These are phyloP conservation scores for Geophilus truncorum DNA, from an alignment of 2,888 invertebrate genomes.

Conservation along the genomic window DNA sequence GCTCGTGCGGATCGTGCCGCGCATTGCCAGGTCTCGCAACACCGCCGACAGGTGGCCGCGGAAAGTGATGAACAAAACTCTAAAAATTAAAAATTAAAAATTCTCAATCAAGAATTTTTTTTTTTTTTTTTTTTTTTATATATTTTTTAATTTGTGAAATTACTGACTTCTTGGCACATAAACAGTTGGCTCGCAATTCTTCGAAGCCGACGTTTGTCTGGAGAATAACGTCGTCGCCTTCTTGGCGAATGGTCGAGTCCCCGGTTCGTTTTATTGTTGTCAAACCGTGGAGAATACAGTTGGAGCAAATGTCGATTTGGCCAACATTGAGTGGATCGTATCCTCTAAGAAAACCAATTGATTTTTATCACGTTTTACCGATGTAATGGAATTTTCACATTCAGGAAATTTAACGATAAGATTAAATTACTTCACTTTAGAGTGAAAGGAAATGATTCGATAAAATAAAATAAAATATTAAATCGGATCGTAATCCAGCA, in stretches of 20 bases:
- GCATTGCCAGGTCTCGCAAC: neutral
- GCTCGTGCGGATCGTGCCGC: neutral
- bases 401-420: too few relatives aligned
- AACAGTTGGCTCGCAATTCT: neutral
- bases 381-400: too few relatives aligned
- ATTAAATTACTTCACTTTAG: too few relatives aligned
- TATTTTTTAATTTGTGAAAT: too few relatives aligned
- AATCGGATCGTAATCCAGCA: too few relatives aligned
- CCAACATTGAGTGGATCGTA: constrained; percentile 8
- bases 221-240: constrained; percentile 8
- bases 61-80: neutral
- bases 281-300: neutral
- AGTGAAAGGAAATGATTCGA: too few relatives aligned
- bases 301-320: neutral
- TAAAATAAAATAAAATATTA: too few relatives aligned
- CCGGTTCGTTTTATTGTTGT: neutral
- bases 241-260: neutral
- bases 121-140: neutral
- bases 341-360: neutral
- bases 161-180: neutral
- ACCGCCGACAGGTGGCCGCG: neutral
- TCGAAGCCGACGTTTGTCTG: constrained; percentile 15
- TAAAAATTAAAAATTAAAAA: neutral
- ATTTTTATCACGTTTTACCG: too few relatives aligned
- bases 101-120: neutral